These are phyloP conservation scores for Diploptera punctata DNA, from an alignment of 2,888 invertebrate genomes.

Conservation along the genomic window DNA sequence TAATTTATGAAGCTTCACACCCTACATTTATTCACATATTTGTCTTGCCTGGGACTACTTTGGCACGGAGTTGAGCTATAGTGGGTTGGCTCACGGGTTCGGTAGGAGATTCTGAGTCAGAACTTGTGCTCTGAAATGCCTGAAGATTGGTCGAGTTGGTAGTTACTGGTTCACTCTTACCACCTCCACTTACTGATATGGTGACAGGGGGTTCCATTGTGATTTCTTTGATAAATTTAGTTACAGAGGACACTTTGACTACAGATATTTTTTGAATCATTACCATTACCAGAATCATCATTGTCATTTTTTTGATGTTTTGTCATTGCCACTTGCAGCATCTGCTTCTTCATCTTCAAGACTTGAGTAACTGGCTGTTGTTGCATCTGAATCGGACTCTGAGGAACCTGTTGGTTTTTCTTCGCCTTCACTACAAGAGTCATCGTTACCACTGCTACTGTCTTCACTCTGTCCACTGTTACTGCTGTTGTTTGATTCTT, in stretches of 20 bases:
- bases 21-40: too few relatives aligned
- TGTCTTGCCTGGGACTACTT: not conserved
- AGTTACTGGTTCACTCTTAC: not conserved
- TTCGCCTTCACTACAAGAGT: constrained; percentile 32
- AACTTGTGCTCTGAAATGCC: constrained; percentile 51
- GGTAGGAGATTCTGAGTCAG: constrained; percentile 62
- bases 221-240: constrained; percentile 6
- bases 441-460: constrained; percentile 22
- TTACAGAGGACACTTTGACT: not conserved
- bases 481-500: constrained; percentile 27
- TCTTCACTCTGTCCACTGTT: constrained; percentile 17
- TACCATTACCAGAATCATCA: constrained; percentile 45
- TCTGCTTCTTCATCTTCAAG: constrained; percentile 61
- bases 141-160: not conserved
- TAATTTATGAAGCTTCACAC: too few relatives aligned
- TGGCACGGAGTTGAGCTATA: constrained; percentile 25
- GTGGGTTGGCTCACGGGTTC: constrained; percentile 52
- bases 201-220: not conserved
- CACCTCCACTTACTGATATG: not conserved
- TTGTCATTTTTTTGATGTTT: constrained; percentile 18
- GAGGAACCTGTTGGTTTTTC: constrained; percentile 22
- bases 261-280: not conserved
- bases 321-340: not conserved
- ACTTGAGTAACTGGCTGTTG: constrained; percentile 62
- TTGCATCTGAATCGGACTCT: constrained; percentile 56